A percentile compares a stretch with the other conserved stretches of the same genome.
Conservation (phyloP, 64 coral and sea anemone species). For the Montipora foliosa region DNA sequence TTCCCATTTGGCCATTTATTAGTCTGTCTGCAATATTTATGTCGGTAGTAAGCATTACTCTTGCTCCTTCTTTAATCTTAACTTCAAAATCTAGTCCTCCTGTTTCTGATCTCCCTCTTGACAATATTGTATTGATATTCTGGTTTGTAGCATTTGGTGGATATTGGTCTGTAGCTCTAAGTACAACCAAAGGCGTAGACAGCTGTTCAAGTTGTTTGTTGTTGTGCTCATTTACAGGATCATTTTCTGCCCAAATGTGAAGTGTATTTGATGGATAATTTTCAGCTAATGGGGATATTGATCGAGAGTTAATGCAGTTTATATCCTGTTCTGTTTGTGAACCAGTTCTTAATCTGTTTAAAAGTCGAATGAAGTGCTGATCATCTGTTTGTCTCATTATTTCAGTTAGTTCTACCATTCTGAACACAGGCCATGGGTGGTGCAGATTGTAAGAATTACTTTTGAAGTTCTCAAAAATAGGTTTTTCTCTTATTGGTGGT, state of each 20-base stretch:
- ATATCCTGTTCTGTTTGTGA: conserved; percentile 44
- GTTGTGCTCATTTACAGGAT: conserved; percentile 35
- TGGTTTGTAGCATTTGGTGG: conserved; percentile 47
- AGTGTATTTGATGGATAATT: conserved; percentile 19
- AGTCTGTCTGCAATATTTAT: conserved; percentile 59
- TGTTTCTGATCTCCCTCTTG: conserved; percentile 61
- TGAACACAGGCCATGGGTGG: conserved; percentile 54
- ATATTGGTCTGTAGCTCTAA: conserved; percentile 54
- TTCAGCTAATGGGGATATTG: conserved; percentile 1
- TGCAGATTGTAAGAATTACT: conserved; percentile 44
- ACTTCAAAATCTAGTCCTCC: conserved; percentile 51
- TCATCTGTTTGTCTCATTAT: conserved; percentile 68
- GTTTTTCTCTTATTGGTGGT: conserved; percentile 46
- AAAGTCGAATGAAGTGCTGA: conserved; percentile 34
- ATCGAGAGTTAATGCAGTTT: background rate
- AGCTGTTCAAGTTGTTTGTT: conserved; percentile 12
- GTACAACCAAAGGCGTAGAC: background rate
- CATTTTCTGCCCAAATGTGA: conserved; percentile 72
- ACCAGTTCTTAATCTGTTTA: conserved; percentile 28
- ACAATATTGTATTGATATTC: conserved; percentile 60
- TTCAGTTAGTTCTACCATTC: conserved; percentile 58
- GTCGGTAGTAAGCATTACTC: conserved; percentile 53
- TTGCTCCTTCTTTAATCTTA: conserved; percentile 45
- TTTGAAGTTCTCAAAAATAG: conserved; percentile 48
- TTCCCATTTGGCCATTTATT: conserved; percentile 72